Percentiles rank a stretch among this genome's conserved stretches.
Evolutionary conservation across 2,888 invertebrate species (phyloP).

Genomic region (Oligia strigilis): DNA sequence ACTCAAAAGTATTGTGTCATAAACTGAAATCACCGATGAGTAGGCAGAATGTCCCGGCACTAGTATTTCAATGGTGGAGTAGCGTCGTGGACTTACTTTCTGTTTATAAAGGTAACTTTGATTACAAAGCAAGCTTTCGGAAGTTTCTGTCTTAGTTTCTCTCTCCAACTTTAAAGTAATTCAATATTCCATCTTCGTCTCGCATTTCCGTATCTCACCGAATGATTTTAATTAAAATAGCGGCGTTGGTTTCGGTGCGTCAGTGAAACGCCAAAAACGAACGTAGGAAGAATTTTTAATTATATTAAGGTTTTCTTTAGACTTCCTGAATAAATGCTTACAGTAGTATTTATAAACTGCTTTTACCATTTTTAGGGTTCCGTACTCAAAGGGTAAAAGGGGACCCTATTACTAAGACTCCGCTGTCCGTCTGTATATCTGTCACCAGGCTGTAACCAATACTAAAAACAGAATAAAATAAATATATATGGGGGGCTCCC

Average conservation of each 20-base stretch:
- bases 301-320: constrained; percentile 38
- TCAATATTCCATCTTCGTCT: constrained; percentile 48
- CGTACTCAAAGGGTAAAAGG: too few species aligned
- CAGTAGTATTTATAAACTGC: constrained; percentile 20
- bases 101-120: neutral
- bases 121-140: constrained; percentile 33
- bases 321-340: constrained; percentile 18
- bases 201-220: constrained; percentile 50
- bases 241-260: constrained; percentile 45
- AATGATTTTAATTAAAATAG: constrained; percentile 66
- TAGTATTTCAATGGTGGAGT: neutral
- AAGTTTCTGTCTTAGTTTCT: constrained; percentile 24
- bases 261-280: constrained; percentile 51
- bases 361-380: neutral
- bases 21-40: too few species aligned
- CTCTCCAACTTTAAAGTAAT: constrained; percentile 49
- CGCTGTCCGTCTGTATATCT: too few species aligned
- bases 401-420: too few species aligned
- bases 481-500: too few species aligned
- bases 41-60: neutral
- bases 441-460: too few species aligned
- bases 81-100: neutral
- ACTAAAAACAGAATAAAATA: too few species aligned
- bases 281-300: constrained; percentile 60
- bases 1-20: neutral